Percentiles rank a stretch among this genome's conserved stretches.
Evolutionary conservation across 2,113 vertebrate genomes (phyloP).

Genomic region (Vidua macroura): DNA sequence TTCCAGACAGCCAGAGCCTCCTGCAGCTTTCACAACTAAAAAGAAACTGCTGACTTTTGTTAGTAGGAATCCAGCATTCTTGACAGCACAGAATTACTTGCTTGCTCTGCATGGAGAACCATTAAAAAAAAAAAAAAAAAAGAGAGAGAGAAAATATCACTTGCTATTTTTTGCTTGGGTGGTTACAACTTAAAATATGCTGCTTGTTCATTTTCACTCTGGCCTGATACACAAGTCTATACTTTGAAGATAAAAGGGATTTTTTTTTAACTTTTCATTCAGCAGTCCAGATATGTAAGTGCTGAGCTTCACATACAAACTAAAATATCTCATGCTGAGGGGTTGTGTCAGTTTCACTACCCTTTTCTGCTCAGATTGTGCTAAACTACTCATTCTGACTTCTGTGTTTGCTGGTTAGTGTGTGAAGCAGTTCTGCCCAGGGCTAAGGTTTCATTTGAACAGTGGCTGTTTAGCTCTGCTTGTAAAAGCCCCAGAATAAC

Average conservation of each 20-base stretch:
- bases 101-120: background rate
- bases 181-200: background rate
- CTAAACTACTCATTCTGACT: background rate
- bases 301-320: background rate
- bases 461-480: background rate
- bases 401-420: background rate
- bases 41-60: conserved; percentile 7
- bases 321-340: background rate
- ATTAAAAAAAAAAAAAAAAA: background rate
- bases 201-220: background rate
- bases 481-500: background rate
- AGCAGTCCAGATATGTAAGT: background rate
- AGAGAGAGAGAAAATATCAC: background rate
- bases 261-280: background rate
- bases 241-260: background rate
- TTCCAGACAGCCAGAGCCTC: background rate
- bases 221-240: background rate
- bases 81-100: background rate
- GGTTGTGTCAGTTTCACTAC: background rate
- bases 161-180: background rate
- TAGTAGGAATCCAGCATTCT: conserved; percentile 6
- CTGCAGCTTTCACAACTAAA: background rate
- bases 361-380: background rate
- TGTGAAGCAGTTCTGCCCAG: background rate
- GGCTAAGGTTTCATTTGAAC: background rate